Base-by-base conservation (phyloP, 2,797 vertebrate species). In the Podarcis siculus region DNA sequence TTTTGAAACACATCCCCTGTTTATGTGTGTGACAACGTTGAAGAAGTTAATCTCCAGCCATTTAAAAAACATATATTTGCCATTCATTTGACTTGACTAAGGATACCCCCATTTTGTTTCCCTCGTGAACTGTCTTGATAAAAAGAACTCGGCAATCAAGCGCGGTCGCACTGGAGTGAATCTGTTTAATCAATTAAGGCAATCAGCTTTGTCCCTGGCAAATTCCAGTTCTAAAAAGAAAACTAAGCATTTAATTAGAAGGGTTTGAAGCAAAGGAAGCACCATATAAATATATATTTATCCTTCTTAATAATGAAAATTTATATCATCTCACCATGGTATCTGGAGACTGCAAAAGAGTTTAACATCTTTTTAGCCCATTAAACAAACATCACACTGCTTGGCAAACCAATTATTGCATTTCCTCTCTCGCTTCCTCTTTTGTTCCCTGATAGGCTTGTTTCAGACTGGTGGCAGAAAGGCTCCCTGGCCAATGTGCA, bases 101-200 rank as follows among this genome's bases (percentile, higher is more conserved):
- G 23, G 12, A 15, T 55, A 13, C 13, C 49, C 71, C 91, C 92
- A 85, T 94, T 23, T 89, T 92, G 86, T 91, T 90, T 91, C 90
- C 92, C 95, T 88, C 87, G 92, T 88, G 93, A 92, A 92, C 91
- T 95, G 93, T 96, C 95, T 96, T 95, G 95, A 95, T 96, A 93
- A 94, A 96, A 93, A 92, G 92, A 96, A 94, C 93, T 91, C 89
- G 83, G 94, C 94, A 96, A 96, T 96, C 93, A 94, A 96, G 96
- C 87, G 92, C 86, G 95, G 94, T 95, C 95, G 95, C 95, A 94
- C 92, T 88, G 86, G 92, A 90, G 73, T 93, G 95, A 95, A 95
- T 96, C 92, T 93, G 92, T 93, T 97, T 95, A 96, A 96, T 97
- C 95, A 96, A 96, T 97, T 95, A 95, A 93, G 92, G 92, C 94